A percentile compares a stretch with the other conserved stretches of the same genome.
Evolutionary conservation across 30 jellyfish, hydroid and myxozoan species (phyloP).

Genomic region (Cassiopea andromeda): DNA sequence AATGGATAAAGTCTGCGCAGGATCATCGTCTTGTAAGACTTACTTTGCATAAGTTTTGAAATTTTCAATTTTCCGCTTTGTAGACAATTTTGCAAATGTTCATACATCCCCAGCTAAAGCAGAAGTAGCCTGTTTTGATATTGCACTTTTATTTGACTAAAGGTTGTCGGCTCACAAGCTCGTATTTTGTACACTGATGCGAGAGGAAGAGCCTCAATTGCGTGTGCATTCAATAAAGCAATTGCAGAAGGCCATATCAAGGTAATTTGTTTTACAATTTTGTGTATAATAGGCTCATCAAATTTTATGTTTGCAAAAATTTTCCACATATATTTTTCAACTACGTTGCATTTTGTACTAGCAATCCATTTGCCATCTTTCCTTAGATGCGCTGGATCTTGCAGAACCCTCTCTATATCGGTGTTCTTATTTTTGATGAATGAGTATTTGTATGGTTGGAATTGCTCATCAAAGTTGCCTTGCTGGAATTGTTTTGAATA

Average conservation of each 20-base stretch:
- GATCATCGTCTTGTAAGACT: constrained; percentile 82
- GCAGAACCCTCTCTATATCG: too few species aligned
- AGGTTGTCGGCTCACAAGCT: constrained; percentile 99
- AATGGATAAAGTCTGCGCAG: constrained; percentile 94
- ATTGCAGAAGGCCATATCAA: constrained; percentile 84
- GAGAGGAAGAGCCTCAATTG: constrained; percentile 82
- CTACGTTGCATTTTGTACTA: too few species aligned
- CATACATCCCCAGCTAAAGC: not conserved
- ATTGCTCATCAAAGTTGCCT: too few species aligned
- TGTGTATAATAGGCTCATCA: too few species aligned
- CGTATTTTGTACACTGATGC: constrained; percentile 92
- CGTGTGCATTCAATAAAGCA: constrained; percentile 94
- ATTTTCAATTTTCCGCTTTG: not conserved
- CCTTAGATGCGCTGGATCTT: too few species aligned
- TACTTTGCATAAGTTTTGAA: not conserved
- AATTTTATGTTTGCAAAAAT: too few species aligned
- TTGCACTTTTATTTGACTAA: not conserved
- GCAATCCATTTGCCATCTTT: too few species aligned
- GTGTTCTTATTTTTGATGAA: too few species aligned
- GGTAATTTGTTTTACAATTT: constrained; percentile 30
- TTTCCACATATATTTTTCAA: too few species aligned
- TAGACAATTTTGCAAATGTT: not conserved
- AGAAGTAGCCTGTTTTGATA: not conserved
- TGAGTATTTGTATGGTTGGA: too few species aligned
- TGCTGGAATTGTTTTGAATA: too few species aligned